phyloP scores from a whole-genome alignment of 30 jellyfish, hydroid and myxozoan species.

The Hydra vulgaris region DNA sequence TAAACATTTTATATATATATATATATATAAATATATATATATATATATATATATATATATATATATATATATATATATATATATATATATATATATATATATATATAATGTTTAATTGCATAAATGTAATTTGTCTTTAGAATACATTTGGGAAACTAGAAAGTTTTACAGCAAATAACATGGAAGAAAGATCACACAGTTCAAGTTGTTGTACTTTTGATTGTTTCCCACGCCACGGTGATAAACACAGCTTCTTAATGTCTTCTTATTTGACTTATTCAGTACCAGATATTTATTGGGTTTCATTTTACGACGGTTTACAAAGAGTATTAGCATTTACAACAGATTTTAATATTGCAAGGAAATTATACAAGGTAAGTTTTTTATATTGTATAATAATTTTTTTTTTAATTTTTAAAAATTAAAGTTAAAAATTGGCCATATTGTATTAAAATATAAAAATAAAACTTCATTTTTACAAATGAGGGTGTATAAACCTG shows the following conservation, averaged over 20 bases:
- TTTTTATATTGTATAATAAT: not conserved
- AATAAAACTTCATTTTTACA: too few relatives aligned
- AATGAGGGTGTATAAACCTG: too few relatives aligned
- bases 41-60: too few relatives aligned
- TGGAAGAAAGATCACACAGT: not conserved
- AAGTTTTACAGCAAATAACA: not conserved
- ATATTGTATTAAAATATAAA: too few relatives aligned
- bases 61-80: too few relatives aligned
- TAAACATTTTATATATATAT: too few relatives aligned
- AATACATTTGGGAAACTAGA: not conserved
- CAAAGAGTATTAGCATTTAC: constrained; percentile 39
- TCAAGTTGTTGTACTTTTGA: not conserved
- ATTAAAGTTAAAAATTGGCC: too few relatives aligned
- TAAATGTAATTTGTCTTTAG: not conserved
- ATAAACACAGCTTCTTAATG: not conserved
- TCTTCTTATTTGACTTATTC: not conserved
- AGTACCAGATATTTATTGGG: constrained; percentile 24
- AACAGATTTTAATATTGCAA: not conserved
- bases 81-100: too few relatives aligned
- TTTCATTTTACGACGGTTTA: constrained; percentile 25
- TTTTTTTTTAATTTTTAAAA: not conserved
- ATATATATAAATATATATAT: too few relatives aligned
- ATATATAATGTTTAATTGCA: too few relatives aligned
- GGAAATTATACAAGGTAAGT: constrained; percentile 30
- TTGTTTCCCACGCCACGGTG: constrained; percentile 2